Base-by-base conservation (phyloP, 2,888 invertebrate genomes). In the Sphaerophoria rueppellii region DNA sequence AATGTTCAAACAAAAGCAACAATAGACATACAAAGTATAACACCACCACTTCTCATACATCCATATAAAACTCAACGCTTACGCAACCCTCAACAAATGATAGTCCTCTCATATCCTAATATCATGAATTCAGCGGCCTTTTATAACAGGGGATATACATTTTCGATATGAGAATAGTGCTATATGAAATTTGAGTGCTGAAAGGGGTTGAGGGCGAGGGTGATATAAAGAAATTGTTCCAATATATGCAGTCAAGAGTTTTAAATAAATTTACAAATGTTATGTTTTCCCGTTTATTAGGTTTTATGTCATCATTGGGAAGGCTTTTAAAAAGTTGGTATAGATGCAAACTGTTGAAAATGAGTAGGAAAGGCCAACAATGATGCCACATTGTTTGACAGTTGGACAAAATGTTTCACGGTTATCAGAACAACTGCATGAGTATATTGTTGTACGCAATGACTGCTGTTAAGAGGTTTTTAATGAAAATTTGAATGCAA, bases 231-330 rank as follows among this genome's bases (percentile, higher is more conserved):
- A 37, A 40, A 57, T 61, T 54, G 60, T 67, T 52, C 35, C 67
- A 48, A 34, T 69, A 24, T 24, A 16, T 32, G 65, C 82, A 81
- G 85, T 76, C 85, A 81, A 85, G 81, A 58, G 85, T 77, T 85
- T 85, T 85, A 81, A 85, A 81, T 85, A 85, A 85, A 85, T 85
- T 85, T 85, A 85, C 85, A 85, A 85, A 85, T 85, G 85, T 85
- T 85, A 65, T 81, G 81, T 81, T 85, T 81, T 81, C 34, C 16
- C 76, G 85, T 82, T 86, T 86, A 86, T 86, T 82, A 82, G 86
- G 82, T 78, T 86, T 86, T 82, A 86, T 86, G 82, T 86, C 86
- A 86, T 82, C 86, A 82, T 86, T 86, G 77, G 73, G 80, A 34
- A 72, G 78, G 82, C 85, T 75, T 65, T 4, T 34, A 75, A 79